phyloP scores from a whole-genome alignment of 1,140 invertebrate species.

The Heterodera carotae region DNA sequence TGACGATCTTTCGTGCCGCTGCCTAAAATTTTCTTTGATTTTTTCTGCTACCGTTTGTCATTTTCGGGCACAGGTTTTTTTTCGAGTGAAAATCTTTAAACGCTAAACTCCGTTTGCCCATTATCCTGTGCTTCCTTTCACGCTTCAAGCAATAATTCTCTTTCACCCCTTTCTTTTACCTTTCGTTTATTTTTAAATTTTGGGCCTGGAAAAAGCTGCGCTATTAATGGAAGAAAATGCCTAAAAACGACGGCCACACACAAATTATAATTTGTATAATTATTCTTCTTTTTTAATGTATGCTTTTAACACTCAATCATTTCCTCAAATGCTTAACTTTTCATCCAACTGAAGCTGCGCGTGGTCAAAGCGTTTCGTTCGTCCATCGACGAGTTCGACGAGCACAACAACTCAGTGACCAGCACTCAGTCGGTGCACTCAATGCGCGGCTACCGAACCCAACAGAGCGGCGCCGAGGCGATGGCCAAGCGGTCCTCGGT shows the following conservation, averaged over 20 bases:
- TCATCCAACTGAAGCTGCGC: slow-evolving; percentile 77
- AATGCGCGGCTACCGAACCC: slow-evolving; percentile 52
- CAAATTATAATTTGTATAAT: no score
- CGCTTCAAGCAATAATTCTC: neutral
- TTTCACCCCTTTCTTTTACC: slow-evolving; percentile 9
- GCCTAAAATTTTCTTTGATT: no score
- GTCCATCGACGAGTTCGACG: slow-evolving; percentile 97
- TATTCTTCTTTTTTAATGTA: neutral
- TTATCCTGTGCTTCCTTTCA: slow-evolving; percentile 4
- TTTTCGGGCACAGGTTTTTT: no score
- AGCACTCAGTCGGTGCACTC: slow-evolving; percentile 64
- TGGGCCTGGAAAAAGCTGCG: slow-evolving; percentile 25
- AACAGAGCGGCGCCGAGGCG: neutral
- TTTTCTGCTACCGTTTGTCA: no score
- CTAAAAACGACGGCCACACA: slow-evolving; percentile 22
- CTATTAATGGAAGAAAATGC: slow-evolving; percentile 23
- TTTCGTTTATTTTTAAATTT: slow-evolving; percentile 6
- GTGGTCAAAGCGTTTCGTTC: slow-evolving; percentile 99
- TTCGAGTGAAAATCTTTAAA: no score
- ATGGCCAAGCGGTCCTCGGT: neutral
- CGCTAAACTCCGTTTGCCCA: neutral
- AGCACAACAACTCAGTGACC: slow-evolving; percentile 82
- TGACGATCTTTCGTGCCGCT: no score
- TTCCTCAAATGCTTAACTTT: slow-evolving; percentile 30
- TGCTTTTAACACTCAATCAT: slow-evolving; percentile 15